Evolutionary conservation across 2,113 vertebrate genomes (phyloP), one percentile per base, ranked within the genome.

Genomic region (Mesembrinibis cayennensis): DNA sequence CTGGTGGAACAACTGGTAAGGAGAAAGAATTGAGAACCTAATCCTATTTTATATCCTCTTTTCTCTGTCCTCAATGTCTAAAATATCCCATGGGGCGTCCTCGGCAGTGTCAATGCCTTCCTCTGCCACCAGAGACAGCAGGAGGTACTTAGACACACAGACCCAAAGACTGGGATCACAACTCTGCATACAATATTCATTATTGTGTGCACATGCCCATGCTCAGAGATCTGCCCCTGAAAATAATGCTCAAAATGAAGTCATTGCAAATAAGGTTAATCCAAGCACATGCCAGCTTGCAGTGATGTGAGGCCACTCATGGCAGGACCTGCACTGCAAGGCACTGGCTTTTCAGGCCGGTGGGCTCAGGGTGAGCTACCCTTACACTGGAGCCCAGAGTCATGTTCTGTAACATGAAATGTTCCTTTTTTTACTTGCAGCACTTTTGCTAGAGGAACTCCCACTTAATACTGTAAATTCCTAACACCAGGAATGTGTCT

Each of bases 271-370:
- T n/a, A n/a, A 45, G 23, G 36, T 69, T 63, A 59, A 77, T 40
- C 56, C 3, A 1, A 65, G 52, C 10, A 25, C 5, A 2, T 44
- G 26, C 7, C 29, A 72, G 20, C 47, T 55, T 0, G 0, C 29
- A 44, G 34, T 5, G 52, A 17, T 10, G 11, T 17, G 22, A 61
- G 47, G 56, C 26, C 32, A 5, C 25, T 53, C 47, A 34, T 2
- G 2, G 27, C 34, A 76, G 53, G 62, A 53, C n/a, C 47, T 62
- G 49, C 4, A 1, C 15, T 66, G 30, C 61, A 65, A 34, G 30
- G 61, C 22, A 26, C 22, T 56, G 45, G 7, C 6, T 34, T 50
- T 81, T 61, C 9, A 8, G 21, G 47, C 23, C 2, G 0, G 19
- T 19, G 58, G 25, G 26, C 26, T 76, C 78, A 63, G 65, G 25